Base-by-base conservation (phyloP, 1,140 invertebrate species). In the Stenopsyche tienmushanensis region DNA sequence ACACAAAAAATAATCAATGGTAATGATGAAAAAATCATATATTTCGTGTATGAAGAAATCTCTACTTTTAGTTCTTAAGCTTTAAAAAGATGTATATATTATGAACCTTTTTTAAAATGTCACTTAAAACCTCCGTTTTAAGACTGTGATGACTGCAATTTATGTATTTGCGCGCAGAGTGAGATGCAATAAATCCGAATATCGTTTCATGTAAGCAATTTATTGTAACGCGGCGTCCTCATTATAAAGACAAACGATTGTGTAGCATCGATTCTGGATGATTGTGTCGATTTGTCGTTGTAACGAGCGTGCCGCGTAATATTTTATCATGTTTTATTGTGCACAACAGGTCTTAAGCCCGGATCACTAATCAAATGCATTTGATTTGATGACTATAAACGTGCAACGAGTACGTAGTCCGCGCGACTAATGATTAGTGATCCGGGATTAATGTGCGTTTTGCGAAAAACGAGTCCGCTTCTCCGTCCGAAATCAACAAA, bases 131-230 rank as follows among this genome's bases (percentile, higher is more conserved):
- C 54, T 57, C 42, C 17, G 26, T 57, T 57, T 57, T 42, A 20
- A 41, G 34, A 57, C 54, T 57, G 39, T 42, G 54, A 41, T 57
- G 54, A 57, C 39, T 57, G 54, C 54, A 57, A 41, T 57, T 57
- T 57, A 57, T 57, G 39, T 54, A n/a, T 34, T 34, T 34, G 29
- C 54, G 54, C 39, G 39, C 54, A 57, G 34, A 41, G 39, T 54
- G 52, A 54, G 52, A 54, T 54, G 52, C 52, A 54, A 54, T 54
- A 54, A 25, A 17, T 15, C 29, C 23, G 23, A 39, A 8, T 39
- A 39, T 39, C 13, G n/a, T 39, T 39, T 8, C 13, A 8, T 39
- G 5, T 39, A 39, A 20, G 20, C 2, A 1, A 9, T 20, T 49
- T 49, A 5, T 20, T 21, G 9, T 49, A n/a, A 17, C 20, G 9